These are phyloP conservation scores for Torymus texanus DNA, from an alignment of 2,888 invertebrate species.

Conservation along the genomic window DNA sequence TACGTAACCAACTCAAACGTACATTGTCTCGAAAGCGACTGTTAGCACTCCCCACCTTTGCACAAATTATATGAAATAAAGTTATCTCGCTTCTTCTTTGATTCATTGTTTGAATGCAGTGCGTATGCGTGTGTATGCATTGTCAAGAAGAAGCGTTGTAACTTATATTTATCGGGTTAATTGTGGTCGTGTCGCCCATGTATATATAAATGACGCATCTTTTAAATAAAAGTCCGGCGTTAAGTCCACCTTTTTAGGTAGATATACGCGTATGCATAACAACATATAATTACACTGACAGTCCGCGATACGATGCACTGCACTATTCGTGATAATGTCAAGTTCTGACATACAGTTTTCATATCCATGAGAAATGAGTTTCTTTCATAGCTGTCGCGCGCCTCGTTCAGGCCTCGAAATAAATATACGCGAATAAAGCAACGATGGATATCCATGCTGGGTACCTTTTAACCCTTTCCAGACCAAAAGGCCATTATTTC, in stretches of 20 bases:
- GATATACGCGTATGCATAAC: slow-evolving; percentile 24
- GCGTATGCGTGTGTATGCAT: no score
- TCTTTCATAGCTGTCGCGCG: background rate
- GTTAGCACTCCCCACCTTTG: background rate
- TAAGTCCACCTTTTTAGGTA: slow-evolving; percentile 21
- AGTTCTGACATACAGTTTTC: slow-evolving; percentile 28
- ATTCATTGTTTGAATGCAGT: slow-evolving; percentile 14
- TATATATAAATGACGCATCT: slow-evolving; percentile 18
- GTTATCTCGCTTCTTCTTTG: slow-evolving; percentile 13
- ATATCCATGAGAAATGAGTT: slow-evolving; percentile 33
- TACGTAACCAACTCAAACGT: slow-evolving; percentile 28
- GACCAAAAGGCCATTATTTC: no score
- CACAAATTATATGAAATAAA: background rate
- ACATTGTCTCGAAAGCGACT: slow-evolving; percentile 26
- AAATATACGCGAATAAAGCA: background rate
- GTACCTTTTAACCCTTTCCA: no score
- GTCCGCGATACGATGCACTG: background rate
- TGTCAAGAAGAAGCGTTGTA: background rate
- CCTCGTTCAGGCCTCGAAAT: background rate
- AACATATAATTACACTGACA: slow-evolving; percentile 37
- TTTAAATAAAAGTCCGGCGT: slow-evolving; percentile 18
- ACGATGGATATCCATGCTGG: no score
- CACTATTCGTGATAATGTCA: slow-evolving; percentile 34
- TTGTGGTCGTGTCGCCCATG: background rate
- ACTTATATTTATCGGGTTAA: slow-evolving; percentile 21